These are phyloP conservation scores for Picathartes gymnocephalus DNA, from an alignment of 2,113 vertebrate species.

Conservation along the genomic window DNA sequence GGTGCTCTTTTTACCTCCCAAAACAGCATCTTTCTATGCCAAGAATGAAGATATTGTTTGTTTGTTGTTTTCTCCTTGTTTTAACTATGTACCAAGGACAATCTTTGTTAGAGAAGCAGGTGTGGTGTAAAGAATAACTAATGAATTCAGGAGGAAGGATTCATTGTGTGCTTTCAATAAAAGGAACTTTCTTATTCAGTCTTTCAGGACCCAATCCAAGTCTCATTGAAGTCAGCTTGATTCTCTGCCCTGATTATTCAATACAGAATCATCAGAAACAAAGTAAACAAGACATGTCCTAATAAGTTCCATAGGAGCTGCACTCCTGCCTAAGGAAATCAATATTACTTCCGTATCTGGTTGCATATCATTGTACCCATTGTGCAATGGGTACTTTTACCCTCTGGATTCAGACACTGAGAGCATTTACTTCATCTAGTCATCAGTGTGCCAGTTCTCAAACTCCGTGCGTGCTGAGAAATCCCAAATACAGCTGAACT, in stretches of 20 bases:
- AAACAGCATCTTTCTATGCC: not conserved
- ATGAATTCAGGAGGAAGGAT: not conserved
- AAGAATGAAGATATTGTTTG: not conserved
- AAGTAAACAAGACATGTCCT: conserved; percentile 4
- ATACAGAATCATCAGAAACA: conserved; percentile 7
- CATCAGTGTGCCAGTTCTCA: not conserved
- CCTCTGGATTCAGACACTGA: not conserved
- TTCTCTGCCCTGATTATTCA: conserved; percentile 30
- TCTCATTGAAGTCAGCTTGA: conserved; percentile 10
- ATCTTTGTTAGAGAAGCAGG: not conserved
- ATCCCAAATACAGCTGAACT: not conserved
- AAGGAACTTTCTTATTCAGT: conserved; percentile 30
- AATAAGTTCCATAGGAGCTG: conserved; percentile 9
- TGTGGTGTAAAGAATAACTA: not conserved
- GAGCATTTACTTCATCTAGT: not conserved
- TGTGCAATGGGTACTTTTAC: not conserved
- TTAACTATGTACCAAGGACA: not conserved
- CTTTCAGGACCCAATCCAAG: conserved; percentile 1
- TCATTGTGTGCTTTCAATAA: conserved; percentile 6
- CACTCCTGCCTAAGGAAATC: not conserved
- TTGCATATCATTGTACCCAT: not conserved
- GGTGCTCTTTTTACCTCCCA: not conserved
- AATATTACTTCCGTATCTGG: not conserved
- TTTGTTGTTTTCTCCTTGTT: conserved; percentile 13
- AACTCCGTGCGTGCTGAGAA: not conserved